Conservation (phyloP, 2,888 invertebrate genomes). For the Biston stratarius region DNA sequence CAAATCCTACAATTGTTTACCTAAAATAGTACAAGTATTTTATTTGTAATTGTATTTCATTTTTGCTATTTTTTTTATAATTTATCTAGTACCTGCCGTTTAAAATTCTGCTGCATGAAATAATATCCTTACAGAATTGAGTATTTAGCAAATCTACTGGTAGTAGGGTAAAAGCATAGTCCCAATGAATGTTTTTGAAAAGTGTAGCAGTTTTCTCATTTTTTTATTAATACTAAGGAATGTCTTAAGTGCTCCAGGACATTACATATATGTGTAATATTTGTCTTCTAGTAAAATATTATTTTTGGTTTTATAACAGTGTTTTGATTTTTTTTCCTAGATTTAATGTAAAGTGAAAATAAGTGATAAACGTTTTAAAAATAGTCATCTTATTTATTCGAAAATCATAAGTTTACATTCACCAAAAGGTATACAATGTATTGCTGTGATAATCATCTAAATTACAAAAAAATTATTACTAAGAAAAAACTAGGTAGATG, state of each 20-base stretch:
- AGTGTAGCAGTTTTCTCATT: constrained; percentile 71
- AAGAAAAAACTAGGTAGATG: constrained; percentile 13
- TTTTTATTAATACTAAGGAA: constrained; percentile 61
- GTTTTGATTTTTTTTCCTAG: constrained; percentile 56
- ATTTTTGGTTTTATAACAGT: constrained; percentile 77
- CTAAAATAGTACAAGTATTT: constrained; percentile 63
- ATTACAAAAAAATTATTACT: constrained; percentile 14
- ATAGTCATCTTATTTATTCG: constrained; percentile 20
- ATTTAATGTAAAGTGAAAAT: neutral
- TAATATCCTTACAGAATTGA: constrained; percentile 34
- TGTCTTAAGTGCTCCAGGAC: constrained; percentile 67
- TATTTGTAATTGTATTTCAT: constrained; percentile 30
- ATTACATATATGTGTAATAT: constrained; percentile 73
- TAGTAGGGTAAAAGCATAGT: constrained; percentile 42
- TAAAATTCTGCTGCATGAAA: constrained; percentile 59
- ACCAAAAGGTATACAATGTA: constrained; percentile 20
- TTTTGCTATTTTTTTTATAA: neutral
- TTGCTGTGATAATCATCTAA: constrained; percentile 23
- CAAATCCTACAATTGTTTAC: constrained; percentile 51
- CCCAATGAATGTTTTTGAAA: constrained; percentile 72
- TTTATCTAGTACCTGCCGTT: constrained; percentile 4
- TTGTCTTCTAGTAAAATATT: constrained; percentile 84
- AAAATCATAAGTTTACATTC: constrained; percentile 31
- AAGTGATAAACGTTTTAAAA: constrained; percentile 17
- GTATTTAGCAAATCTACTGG: constrained; percentile 46